A percentile compares a stretch with the other conserved stretches of the same genome.
Evolutionary conservation across 2,888 invertebrate species (phyloP).

Genomic region (Cephus nigrinus): DNA sequence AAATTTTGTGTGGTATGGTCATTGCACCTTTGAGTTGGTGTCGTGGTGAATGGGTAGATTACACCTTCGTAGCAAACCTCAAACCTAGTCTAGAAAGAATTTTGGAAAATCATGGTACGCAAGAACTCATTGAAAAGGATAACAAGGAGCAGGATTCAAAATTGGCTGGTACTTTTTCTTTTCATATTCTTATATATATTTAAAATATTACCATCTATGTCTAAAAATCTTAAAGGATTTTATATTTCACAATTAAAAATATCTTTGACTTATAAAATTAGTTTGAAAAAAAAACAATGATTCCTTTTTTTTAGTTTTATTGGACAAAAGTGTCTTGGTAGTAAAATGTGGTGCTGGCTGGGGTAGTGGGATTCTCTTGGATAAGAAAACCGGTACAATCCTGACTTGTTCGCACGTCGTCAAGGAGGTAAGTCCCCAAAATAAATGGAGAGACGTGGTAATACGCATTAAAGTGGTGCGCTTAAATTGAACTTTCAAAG

Average conservation of each 20-base stretch:
- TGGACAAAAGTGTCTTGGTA: constrained; percentile 69
- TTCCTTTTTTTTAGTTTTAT: constrained; percentile 52
- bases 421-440: constrained; percentile 62
- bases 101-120: constrained; percentile 37
- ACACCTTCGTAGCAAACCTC: constrained; percentile 71
- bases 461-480: not conserved
- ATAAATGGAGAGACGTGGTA: not conserved
- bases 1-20: constrained; percentile 67
- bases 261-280: not conserved
- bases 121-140: not conserved
- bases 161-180: not conserved
- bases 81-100: constrained; percentile 66
- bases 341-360: constrained; percentile 72
- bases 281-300: not conserved
- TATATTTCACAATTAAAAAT: not conserved
- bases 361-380: constrained; percentile 73
- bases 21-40: constrained; percentile 73
- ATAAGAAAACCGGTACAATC: constrained; percentile 66
- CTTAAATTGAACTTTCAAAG: constrained; percentile 30
- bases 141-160: not conserved
- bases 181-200: not conserved
- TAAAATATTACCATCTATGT: not conserved
- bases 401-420: constrained; percentile 75
- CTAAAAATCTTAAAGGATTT: not conserved
- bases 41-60: constrained; percentile 74